These are phyloP conservation scores for Elysia chlorotica DNA, from an alignment of 1,140 invertebrate species.

Conservation along the genomic window DNA sequence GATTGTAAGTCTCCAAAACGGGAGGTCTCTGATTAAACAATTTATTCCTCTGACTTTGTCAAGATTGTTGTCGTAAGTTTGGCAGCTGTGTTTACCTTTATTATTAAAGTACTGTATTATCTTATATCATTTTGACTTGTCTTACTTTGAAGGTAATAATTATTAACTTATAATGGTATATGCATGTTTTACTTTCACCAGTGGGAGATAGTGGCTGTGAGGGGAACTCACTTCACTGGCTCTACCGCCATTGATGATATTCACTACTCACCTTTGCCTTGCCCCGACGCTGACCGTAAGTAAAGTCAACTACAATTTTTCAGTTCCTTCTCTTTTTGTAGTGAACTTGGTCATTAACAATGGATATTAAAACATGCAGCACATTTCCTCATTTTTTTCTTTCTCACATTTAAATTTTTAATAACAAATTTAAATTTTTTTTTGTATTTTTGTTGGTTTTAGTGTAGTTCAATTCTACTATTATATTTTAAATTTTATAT, in stretches of 20 bases:
- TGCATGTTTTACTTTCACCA: conserved; percentile 5
- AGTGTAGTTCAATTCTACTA: not conserved
- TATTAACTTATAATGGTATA: too few relatives aligned
- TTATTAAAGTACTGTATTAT: too few relatives aligned
- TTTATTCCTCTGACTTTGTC: too few relatives aligned
- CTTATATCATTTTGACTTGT: too few relatives aligned
- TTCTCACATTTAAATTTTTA: not conserved
- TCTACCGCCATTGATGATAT: conserved; percentile 56
- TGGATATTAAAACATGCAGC: not conserved
- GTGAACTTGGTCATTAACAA: too few relatives aligned
- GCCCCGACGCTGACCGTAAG: conserved; percentile 22
- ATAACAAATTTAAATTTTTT: not conserved
- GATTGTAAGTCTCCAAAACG: too few relatives aligned
- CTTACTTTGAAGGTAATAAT: too few relatives aligned
- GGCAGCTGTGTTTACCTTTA: too few relatives aligned
- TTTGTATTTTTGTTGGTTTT: not conserved
- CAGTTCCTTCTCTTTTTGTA: not conserved
- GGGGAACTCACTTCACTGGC: conserved; percentile 39
- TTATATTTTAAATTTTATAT: too few relatives aligned
- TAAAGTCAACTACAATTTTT: not conserved
- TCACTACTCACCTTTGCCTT: conserved; percentile 48
- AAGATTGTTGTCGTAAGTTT: too few relatives aligned
- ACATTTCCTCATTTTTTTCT: not conserved
- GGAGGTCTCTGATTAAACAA: too few relatives aligned
- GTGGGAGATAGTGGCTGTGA: conserved; percentile 26